Evolutionary conservation across 2,113 vertebrate genomes (phyloP), one percentile per base, ranked within the genome.

Genomic region (Ameiurus melas): DNA sequence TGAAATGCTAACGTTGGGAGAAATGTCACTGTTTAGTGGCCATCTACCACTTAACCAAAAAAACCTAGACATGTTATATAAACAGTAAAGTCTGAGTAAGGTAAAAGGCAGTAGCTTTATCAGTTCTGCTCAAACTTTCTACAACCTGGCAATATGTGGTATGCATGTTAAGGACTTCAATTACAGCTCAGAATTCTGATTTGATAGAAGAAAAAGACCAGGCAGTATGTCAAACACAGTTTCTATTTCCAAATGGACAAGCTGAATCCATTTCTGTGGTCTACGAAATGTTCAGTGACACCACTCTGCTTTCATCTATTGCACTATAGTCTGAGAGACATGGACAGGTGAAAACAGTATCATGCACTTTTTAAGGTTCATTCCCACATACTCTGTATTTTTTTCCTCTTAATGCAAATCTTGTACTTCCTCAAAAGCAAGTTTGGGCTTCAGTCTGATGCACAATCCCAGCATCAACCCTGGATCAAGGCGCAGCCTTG

Each of bases 91-190:
- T 62, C 80, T 83, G 57, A 62, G 33, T 19, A 80, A n/a, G 51
- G 51, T 57, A 57, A 55, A 62, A 83, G 33, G 22, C 36, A 43
- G 20, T 43, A 43, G 57, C 57, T 83, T 83, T 62, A 57, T 36
- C 80, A 83, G 80, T 39, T 83, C 33, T 83, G 33, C 33, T 62
- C 36, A 83, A 83, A 39, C 80, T 30, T 80, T 80, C 51, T 83
- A 36, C 80, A 25, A 22, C 57, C 57, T 27, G 57, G 12, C 80
- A 62, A 36, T 39, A 43, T 83, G 80, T 43, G 22, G 80, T 83
- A 57, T 83, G 80, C 33, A 83, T 83, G 57, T 62, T 82, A 60
- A 82, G 39, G 80, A 12, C 30, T 60, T 62, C 80, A 83, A 16
- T 83, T 83, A 62, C 20, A 62, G 57, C 80, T 83, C 6, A 43